These are phyloP conservation scores for Smutsia gigantea DNA, from an alignment of 2,797 vertebrate species.

Conservation along the genomic window DNA sequence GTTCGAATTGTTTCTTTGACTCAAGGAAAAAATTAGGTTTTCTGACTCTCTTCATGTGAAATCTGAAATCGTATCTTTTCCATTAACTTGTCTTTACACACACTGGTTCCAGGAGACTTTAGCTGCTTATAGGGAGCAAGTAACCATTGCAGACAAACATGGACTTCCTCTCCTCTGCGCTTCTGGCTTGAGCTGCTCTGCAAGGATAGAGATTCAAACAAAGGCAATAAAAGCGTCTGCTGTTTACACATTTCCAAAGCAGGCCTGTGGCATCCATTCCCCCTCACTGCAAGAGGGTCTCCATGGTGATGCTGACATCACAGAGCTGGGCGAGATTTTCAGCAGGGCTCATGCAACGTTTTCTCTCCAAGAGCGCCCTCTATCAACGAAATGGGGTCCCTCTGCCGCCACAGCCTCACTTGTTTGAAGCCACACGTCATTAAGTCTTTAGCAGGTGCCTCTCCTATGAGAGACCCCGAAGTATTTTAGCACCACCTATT, in stretches of 20 bases:
- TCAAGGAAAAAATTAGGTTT: slow-evolving; percentile 60
- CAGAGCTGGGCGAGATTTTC: slow-evolving; percentile 73
- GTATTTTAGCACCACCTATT: background rate
- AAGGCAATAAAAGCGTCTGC: slow-evolving; percentile 81
- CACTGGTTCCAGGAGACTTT: slow-evolving; percentile 47
- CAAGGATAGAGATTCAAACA: slow-evolving; percentile 76
- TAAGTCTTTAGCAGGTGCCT: background rate
- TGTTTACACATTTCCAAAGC: slow-evolving; percentile 79
- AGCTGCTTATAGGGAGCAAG: slow-evolving; percentile 28
- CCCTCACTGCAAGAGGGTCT: slow-evolving; percentile 79
- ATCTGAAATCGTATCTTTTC: slow-evolving; percentile 69
- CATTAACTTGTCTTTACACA: slow-evolving; percentile 70
- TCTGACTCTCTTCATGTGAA: slow-evolving; percentile 71
- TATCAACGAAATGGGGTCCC: slow-evolving; percentile 73
- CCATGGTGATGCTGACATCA: slow-evolving; percentile 86
- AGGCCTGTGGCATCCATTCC: slow-evolving; percentile 66
- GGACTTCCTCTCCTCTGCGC: slow-evolving; percentile 77
- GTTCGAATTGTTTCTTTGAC: slow-evolving; percentile 67
- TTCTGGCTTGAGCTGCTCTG: slow-evolving; percentile 75
- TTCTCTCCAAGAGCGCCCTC: slow-evolving; percentile 85
- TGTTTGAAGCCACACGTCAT: background rate
- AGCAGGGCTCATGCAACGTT: slow-evolving; percentile 73
- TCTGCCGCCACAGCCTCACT: rapidly evolving
- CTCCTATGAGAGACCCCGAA: background rate
- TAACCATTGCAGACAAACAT: slow-evolving; percentile 70